Percentiles rank a stretch among this genome's conserved stretches.
Evolutionary conservation across 2,113 vertebrate species (phyloP).

Genomic region (Labrus mixtus): DNA sequence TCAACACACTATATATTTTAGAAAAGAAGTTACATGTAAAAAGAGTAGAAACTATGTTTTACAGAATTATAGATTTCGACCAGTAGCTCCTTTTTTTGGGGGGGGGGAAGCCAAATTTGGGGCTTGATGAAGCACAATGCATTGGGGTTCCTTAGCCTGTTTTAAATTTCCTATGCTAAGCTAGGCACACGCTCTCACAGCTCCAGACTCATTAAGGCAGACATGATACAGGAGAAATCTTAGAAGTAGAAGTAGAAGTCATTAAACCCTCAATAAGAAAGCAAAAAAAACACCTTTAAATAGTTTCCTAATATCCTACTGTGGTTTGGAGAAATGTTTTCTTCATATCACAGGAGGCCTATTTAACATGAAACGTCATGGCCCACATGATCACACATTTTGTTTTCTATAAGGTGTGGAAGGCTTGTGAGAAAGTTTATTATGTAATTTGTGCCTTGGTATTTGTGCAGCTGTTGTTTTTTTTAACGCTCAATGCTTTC

Average conservation of each 20-base stretch:
- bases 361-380: neutral
- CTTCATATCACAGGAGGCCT: neutral
- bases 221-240: neutral
- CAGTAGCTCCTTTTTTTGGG: no score
- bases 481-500: neutral
- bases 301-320: neutral
- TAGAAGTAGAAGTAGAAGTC: no score
- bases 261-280: constrained; percentile 1
- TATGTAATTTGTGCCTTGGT: constrained; percentile 13
- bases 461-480: constrained; percentile 40
- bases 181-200: neutral
- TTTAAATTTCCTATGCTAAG: neutral
- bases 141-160: no score
- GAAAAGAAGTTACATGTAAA: no score
- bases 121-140: no score
- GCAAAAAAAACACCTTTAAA: neutral
- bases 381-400: neutral
- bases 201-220: neutral
- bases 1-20: no score
- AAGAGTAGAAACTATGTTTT: no score
- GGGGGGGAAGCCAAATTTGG: no score
- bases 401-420: constrained; percentile 19
- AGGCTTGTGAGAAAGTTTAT: neutral
- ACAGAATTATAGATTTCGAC: no score
- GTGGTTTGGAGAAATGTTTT: neutral